phyloP scores from a whole-genome alignment of 2,888 invertebrate genomes.

The Tetragnatha montana region DNA sequence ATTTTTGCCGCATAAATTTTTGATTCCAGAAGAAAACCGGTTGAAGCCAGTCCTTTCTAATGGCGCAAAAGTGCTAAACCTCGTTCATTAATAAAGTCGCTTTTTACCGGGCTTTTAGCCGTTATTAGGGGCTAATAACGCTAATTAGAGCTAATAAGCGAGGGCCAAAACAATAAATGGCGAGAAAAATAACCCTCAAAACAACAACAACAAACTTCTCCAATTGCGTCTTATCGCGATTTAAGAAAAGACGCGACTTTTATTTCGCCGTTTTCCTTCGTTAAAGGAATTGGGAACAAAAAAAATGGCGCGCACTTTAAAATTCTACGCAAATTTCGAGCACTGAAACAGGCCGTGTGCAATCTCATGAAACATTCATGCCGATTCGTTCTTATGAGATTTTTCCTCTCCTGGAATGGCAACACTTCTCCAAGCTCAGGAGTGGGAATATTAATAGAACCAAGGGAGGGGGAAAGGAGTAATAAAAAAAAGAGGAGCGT shows the following conservation, averaged over 20 bases:
- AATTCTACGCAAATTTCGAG: conserved; percentile 31
- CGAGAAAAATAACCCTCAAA: background rate
- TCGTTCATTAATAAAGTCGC: conserved; percentile 17
- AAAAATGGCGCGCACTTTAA: conserved; percentile 10
- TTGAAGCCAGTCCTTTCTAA: background rate
- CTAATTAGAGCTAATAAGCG: conserved; percentile 35
- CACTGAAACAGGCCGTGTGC: conserved; percentile 16
- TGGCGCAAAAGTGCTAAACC: conserved; percentile 6
- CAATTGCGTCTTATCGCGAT: conserved; percentile 3
- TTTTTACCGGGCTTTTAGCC: background rate
- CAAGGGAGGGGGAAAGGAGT: background rate
- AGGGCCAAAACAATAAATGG: background rate
- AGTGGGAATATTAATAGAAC: conserved; percentile 38
- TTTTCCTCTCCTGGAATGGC: conserved; percentile 16
- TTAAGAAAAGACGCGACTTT: conserved; percentile 10
- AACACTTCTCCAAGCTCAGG: conserved; percentile 8
- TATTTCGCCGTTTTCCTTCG: background rate
- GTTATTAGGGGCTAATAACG: conserved; percentile 38
- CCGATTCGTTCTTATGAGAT: conserved; percentile 47
- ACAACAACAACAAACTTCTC: background rate
- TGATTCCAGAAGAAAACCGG: background rate
- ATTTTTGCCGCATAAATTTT: background rate
- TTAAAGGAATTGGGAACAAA: background rate
- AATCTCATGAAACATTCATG: conserved; percentile 52
- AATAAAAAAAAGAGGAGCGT: conserved; percentile 23